Evolutionary conservation across 2,888 invertebrate species (phyloP).

Genomic region (Drosophila ustulata): DNA sequence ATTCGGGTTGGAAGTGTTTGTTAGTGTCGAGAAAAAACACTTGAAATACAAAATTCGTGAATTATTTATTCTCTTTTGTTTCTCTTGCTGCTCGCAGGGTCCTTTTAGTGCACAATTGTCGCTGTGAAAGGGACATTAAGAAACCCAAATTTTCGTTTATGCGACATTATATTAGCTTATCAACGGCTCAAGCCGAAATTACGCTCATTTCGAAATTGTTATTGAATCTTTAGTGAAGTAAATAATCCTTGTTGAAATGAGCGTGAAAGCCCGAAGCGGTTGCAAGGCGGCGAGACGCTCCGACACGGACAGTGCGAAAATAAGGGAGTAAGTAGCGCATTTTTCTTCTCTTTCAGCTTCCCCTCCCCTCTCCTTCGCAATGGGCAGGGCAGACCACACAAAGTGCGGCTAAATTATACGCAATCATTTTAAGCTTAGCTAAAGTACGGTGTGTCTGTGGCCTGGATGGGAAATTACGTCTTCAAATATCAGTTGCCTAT

Average conservation of each 20-base stretch:
- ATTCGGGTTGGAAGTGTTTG: no score
- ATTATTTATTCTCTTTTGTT: constrained; percentile 14
- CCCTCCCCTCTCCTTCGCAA: background rate
- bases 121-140: constrained; percentile 2
- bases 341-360: constrained; percentile 6
- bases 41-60: constrained; percentile 31
- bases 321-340: constrained; percentile 10
- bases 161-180: constrained; percentile 67
- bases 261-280: constrained; percentile 66
- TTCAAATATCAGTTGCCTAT: constrained; percentile 65
- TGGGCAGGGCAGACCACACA: constrained; percentile 24
- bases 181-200: constrained; percentile 70
- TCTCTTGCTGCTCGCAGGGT: constrained; percentile 7
- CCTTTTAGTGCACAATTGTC: constrained; percentile 29
- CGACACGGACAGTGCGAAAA: constrained; percentile 12
- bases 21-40: constrained; percentile 35
- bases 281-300: constrained; percentile 22
- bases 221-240: constrained; percentile 82
- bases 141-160: constrained; percentile 38
- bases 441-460: constrained; percentile 62
- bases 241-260: constrained; percentile 83
- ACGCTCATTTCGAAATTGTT: constrained; percentile 78
- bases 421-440: constrained; percentile 72
- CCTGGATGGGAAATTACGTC: constrained; percentile 9
- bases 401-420: constrained; percentile 76